Base-by-base conservation (phyloP, 2,888 invertebrate species). In the Heliconius hortense region DNA sequence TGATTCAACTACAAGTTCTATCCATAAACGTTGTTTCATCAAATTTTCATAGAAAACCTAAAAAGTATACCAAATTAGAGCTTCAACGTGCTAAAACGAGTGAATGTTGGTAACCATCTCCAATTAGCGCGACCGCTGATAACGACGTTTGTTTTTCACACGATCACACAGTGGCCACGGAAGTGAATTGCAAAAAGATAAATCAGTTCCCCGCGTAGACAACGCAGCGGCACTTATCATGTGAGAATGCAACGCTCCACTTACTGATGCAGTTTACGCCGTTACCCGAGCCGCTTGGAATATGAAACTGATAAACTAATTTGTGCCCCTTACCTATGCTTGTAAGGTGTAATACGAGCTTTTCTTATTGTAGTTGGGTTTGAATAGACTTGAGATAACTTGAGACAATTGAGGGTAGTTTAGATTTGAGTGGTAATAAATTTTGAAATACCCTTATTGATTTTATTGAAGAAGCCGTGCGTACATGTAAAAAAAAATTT, bases 171-270 rank as follows among this genome's bases (percentile, higher is more conserved):
- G 81, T 82, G 80, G 81, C 84, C 81, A 83, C 85, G 87, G 87
- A 90, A 90, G 84, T 84, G 83, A 86, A 85, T 87, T 82, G 85
- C 86, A 86, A 83, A 84, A 86, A 88, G 85, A 88, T 87, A 88
- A 86, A 85, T 88, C 86, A 80, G 83, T 85, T 86, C 82, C 77
- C 84, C 86, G 84, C 84, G 85, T 86, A 89, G 88, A 88, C 87
- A 89, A 87, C 80, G 79, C 79, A 85, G 85, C 86, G 85, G 87
- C 84, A 86, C 86, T 86, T 86, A 85, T 82, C 85, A 86, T 88
- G 89, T 93, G 92, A 88, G 92, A 93, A 92, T 88, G 89, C 86
- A 89, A 89, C 87, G 92, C 90, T 91, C 92, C 80, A 90, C 84
- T 91, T 92, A 85, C 84, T 80, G 82, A 80, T 88, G 86, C 84